Evolutionary conservation across 2,797 vertebrate species (phyloP).

Genomic region (Neomorphus geoffroyi): DNA sequence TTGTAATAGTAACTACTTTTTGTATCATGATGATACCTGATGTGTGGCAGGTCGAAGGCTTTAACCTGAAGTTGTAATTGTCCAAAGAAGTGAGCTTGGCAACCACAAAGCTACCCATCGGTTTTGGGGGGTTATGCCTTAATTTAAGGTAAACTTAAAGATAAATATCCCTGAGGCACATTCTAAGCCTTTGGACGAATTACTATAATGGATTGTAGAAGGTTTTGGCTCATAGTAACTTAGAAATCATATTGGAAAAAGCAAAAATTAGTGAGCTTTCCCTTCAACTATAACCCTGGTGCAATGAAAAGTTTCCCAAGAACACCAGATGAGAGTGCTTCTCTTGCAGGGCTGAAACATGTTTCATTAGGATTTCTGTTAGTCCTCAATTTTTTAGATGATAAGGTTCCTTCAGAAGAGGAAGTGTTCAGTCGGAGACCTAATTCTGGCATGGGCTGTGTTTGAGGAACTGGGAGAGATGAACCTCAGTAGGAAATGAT

Average conservation of each 20-base stretch:
- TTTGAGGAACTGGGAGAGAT: neutral
- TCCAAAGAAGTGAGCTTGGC: rapidly evolving
- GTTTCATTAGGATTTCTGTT: neutral
- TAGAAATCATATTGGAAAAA: neutral
- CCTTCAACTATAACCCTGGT: neutral
- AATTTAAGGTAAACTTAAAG: no score
- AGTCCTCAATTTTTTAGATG: neutral
- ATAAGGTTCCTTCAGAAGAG: neutral
- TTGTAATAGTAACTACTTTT: no score
- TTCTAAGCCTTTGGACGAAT: neutral
- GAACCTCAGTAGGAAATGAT: neutral
- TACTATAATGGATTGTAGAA: neutral
- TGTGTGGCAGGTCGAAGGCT: neutral
- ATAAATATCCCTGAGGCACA: neutral
- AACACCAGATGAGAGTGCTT: neutral
- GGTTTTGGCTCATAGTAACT: no score
- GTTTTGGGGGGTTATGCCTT: neutral
- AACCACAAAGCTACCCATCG: rapidly evolving
- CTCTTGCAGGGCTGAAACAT: neutral
- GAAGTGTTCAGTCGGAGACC: neutral
- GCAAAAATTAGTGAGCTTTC: neutral
- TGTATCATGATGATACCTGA: no score
- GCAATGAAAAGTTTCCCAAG: rapidly evolving
- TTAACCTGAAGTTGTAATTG: rapidly evolving
- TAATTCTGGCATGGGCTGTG: rapidly evolving